Conservation (phyloP, 2,113 vertebrate species). For the Chaetops frenatus region DNA sequence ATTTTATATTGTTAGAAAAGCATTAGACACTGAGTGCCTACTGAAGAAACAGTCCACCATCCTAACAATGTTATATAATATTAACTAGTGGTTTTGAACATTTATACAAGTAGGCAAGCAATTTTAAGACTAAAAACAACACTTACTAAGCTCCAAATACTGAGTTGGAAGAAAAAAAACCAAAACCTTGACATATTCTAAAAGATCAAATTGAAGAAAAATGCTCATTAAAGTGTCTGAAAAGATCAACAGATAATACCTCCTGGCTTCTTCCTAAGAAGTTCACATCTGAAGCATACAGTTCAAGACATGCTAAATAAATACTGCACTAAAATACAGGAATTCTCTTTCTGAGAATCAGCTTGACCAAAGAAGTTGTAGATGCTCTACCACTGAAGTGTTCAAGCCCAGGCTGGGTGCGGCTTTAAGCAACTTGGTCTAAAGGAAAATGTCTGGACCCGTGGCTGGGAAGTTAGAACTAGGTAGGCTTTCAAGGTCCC, state of each 20-base stretch:
- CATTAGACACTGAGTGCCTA: background rate
- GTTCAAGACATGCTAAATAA: background rate
- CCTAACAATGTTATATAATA: background rate
- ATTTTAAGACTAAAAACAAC: background rate
- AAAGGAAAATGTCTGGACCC: background rate
- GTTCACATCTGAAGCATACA: background rate
- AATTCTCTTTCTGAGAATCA: background rate
- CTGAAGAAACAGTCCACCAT: background rate
- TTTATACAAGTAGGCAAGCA: background rate
- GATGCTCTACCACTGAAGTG: fast-evolving
- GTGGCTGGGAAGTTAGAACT: background rate
- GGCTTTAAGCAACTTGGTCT: background rate
- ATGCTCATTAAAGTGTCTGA: background rate
- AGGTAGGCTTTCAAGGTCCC: background rate
- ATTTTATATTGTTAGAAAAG: background rate
- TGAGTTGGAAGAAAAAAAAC: background rate
- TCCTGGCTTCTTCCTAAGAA: background rate
- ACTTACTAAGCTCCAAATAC: background rate
- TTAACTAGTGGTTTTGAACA: background rate
- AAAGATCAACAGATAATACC: background rate
- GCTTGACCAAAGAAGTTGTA: background rate
- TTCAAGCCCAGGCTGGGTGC: background rate
- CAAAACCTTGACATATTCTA: background rate
- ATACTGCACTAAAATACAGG: background rate
- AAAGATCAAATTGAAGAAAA: background rate